Base-by-base conservation (phyloP, 2,888 invertebrate genomes). In the Danaus chrysippus region DNA sequence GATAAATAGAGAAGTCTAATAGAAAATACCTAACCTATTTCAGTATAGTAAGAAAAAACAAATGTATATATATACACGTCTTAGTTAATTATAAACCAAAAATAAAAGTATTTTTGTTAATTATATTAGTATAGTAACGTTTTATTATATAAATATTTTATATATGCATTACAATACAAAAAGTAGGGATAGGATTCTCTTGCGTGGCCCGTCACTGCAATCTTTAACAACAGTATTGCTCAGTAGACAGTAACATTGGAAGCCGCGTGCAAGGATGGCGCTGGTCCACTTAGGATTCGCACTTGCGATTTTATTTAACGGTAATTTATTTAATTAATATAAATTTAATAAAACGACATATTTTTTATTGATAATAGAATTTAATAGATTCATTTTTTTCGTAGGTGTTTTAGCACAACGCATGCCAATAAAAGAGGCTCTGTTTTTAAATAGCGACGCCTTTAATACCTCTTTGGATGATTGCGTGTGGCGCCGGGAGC, bases 401-500 rank as follows among this genome's bases (percentile, higher is more conserved):
- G 10, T 61, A 76, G 76, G 61, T n/a, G 65, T 63, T 44, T 46
- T 8, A 42, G 68, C 67, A 41, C 83, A 90, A 56, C 74, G 87
- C 1, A 82, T 92, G 62, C 93, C 93, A 0, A 92, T 94, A 68
- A 92, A 92, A 66, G 93, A 94, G 60, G 94, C 94, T 0, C 79
- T 95, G 1, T 91, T 91, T 63, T 83, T 94, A 10, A 93, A 94
- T 73, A 93, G 92, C 66, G 86, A 92, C 55, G 79, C 87, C 0
- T 91, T 92, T 54, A 76, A 73, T 6, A 95, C 93, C 1, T 92
- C 93, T 0, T 81, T 93, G 53, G 93, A 94, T 56, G 93, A 95
- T 73, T 96, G 96, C 81, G 83, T 93, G 12, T 95, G 95, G 95
- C 86, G 94, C 57, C 91, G 94, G 12, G 94, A 94, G 61, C 87